These are phyloP conservation scores for Heptranchias perlo DNA, from an alignment of 2,113 vertebrate species.

Conservation along the genomic window DNA sequence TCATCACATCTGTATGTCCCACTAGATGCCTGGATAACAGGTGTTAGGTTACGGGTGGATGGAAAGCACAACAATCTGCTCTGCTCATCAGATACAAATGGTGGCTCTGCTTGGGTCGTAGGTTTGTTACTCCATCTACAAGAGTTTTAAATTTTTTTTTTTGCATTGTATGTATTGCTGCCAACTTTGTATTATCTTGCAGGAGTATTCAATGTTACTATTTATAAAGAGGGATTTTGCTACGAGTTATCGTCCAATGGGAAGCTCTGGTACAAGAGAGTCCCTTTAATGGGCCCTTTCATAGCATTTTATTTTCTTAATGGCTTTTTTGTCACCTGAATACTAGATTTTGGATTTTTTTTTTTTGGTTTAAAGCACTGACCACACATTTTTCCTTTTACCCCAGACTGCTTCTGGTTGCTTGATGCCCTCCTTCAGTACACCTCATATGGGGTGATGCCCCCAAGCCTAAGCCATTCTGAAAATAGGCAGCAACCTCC, in stretches of 20 bases:
- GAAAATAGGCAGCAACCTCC: slow-evolving; percentile 76
- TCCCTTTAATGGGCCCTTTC: neutral
- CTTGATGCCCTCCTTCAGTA: slow-evolving; percentile 91
- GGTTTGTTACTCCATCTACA: neutral
- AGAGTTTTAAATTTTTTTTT: neutral
- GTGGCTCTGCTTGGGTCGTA: no score
- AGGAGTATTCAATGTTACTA: neutral
- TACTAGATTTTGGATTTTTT: neutral
- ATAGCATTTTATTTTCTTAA: neutral
- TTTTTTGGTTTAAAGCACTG: neutral
- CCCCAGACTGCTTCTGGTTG: slow-evolving; percentile 90
- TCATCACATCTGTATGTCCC: neutral
- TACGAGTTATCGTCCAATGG: neutral
- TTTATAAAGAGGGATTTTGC: neutral
- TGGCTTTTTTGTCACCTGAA: neutral
- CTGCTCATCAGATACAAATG: neutral
- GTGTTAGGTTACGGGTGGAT: neutral
- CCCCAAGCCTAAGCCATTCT: slow-evolving; percentile 86
- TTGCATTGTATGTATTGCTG: neutral
- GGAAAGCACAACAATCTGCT: neutral
- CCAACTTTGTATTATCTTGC: no score
- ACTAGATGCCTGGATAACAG: neutral
- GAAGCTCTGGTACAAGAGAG: neutral
- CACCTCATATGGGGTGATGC: slow-evolving; percentile 84
- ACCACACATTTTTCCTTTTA: neutral